Conservation (phyloP, 2,113 vertebrate genomes). For the Callipepla squamata region DNA sequence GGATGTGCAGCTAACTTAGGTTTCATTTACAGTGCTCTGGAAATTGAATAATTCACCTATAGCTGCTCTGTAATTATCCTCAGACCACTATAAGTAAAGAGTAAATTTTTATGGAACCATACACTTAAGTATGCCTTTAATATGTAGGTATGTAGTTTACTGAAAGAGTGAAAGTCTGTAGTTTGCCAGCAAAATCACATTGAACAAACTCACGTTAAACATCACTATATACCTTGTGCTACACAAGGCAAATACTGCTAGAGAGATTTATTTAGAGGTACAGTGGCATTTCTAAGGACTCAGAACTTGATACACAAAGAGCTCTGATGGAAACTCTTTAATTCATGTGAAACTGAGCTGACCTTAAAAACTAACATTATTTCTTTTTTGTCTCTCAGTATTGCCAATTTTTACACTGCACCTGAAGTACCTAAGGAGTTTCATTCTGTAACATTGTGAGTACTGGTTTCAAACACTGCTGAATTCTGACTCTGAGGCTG, state of each 20-base stretch:
- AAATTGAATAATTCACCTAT: background rate
- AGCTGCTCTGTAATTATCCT: background rate
- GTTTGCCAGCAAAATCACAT: background rate
- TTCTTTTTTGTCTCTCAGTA: background rate
- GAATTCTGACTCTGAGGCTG: background rate
- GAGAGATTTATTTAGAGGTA: background rate
- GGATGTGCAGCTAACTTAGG: background rate
- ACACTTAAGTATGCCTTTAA: background rate
- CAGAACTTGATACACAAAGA: background rate
- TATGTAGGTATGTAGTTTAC: background rate
- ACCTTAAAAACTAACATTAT: background rate
- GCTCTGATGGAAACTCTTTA: background rate
- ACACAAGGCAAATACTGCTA: background rate
- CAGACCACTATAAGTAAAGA: background rate
- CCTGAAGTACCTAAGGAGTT: background rate
- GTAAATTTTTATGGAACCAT: background rate
- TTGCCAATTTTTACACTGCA: background rate
- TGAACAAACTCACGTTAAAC: background rate
- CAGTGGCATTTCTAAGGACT: background rate
- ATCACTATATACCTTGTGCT: background rate
- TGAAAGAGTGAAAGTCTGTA: background rate
- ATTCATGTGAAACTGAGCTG: background rate
- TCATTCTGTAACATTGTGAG: background rate
- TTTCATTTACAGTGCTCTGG: background rate
- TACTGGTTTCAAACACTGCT: background rate